These are phyloP conservation scores for Edolisoma coerulescens DNA, from an alignment of 2,113 vertebrate species.

Conservation along the genomic window DNA sequence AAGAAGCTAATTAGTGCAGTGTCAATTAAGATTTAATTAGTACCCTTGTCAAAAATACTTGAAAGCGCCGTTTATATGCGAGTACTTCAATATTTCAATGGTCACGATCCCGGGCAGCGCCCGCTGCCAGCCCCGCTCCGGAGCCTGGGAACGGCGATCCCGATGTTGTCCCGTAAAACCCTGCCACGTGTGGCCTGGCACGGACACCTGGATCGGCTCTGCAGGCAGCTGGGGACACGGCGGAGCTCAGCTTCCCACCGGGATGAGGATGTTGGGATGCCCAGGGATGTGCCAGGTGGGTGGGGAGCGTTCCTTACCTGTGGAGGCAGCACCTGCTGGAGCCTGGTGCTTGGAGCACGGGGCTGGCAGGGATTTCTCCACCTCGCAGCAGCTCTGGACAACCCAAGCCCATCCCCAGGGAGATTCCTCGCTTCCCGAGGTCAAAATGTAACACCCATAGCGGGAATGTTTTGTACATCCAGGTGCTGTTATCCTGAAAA, in stretches of 20 bases:
- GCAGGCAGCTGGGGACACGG: background rate
- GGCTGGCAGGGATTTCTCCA: accelerated
- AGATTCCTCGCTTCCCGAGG: background rate
- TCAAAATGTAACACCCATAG: accelerated
- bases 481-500: background rate
- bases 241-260: background rate
- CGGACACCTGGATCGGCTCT: background rate
- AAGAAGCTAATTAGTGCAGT: slow-evolving; percentile 81
- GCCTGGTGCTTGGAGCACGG: accelerated
- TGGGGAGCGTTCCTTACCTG: accelerated
- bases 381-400: background rate
- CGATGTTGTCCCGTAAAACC: background rate
- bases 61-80: slow-evolving; percentile 62
- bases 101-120: slow-evolving; percentile 22
- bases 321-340: background rate
- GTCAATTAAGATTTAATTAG: slow-evolving; percentile 84
- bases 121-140: background rate
- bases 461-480: accelerated
- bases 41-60: slow-evolving; percentile 71
- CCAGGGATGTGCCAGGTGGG: accelerated
- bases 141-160: background rate
- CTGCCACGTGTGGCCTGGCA: background rate
- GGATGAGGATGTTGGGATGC: accelerated
- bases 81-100: slow-evolving; percentile 54
- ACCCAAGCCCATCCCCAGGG: accelerated